Evolutionary conservation across 2,113 vertebrate species (phyloP).

Genomic region (Coptodon rendalli): DNA sequence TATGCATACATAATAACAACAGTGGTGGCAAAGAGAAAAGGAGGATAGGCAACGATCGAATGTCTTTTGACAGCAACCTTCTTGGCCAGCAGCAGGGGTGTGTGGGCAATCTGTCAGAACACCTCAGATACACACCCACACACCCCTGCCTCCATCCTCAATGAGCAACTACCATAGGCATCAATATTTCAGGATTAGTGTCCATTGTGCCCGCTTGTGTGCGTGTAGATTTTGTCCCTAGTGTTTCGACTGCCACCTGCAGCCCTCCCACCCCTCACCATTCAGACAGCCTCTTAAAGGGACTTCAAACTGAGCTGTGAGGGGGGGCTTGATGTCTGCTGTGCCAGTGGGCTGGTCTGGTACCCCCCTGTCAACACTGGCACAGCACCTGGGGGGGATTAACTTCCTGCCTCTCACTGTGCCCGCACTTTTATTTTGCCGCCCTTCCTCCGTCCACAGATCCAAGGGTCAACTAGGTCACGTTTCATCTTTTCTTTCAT

Average conservation of each 20-base stretch:
- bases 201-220: constrained; percentile 29
- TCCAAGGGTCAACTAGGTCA: constrained; percentile 52
- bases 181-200: constrained; percentile 71
- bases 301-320: constrained; percentile 19
- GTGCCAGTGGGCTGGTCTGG: constrained; percentile 53
- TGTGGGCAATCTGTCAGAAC: constrained; percentile 53
- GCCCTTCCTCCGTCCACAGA: constrained; percentile 27
- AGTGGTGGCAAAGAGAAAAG: constrained; percentile 10
- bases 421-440: constrained; percentile 46
- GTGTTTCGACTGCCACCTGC: constrained; percentile 58
- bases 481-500: constrained; percentile 63
- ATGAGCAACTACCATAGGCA: constrained; percentile 42
- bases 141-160: constrained; percentile 17
- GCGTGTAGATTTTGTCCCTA: constrained; percentile 9
- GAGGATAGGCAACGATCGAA: constrained; percentile 48
- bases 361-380: constrained; percentile 40
- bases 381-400: constrained; percentile 70
- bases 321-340: constrained; percentile 12
- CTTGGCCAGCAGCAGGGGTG: constrained; percentile 52
- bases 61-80: constrained; percentile 55
- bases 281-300: constrained; percentile 53
- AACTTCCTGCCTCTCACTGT: constrained; percentile 55
- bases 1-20: constrained; percentile 58
- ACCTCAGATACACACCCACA: not conserved
- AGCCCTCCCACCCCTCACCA: constrained; percentile 29